Evolutionary conservation across 2,113 vertebrate species (phyloP).

Genomic region (Lipophrys pholis): DNA sequence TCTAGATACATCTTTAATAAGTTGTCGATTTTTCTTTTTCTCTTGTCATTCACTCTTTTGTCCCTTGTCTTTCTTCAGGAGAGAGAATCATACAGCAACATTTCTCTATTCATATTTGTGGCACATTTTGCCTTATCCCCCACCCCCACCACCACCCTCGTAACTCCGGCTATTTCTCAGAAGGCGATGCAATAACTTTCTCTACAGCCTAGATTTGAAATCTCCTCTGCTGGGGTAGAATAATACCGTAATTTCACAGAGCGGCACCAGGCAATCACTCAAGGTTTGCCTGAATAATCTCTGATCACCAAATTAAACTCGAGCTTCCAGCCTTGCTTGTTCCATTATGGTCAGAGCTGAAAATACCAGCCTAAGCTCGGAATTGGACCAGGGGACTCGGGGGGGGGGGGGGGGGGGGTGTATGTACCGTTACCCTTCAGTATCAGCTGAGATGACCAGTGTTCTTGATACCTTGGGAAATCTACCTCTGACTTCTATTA

Average conservation of each 20-base stretch:
- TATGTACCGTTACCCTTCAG: conserved; percentile 26
- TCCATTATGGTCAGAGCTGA: conserved; percentile 30
- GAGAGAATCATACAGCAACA: neutral
- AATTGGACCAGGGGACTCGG: conserved; percentile 38
- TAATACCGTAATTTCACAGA: conserved; percentile 26
- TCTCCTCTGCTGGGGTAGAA: conserved; percentile 1
- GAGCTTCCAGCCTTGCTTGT: conserved; percentile 22
- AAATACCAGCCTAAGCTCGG: conserved; percentile 13
- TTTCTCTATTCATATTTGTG: conserved; percentile 7
- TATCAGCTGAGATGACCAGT: conserved; percentile 31
- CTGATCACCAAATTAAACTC: conserved; percentile 47
- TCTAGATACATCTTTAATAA: conserved; percentile 33
- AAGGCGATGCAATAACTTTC: conserved; percentile 1
- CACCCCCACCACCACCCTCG: conserved; percentile 5
- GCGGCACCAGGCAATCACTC: conserved; percentile 21
- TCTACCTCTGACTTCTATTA: conserved; percentile 50
- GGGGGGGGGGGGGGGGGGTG: neutral
- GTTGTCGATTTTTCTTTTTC: conserved; percentile 16
- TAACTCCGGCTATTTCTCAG: conserved; percentile 9
- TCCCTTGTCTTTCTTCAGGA: conserved; percentile 3
- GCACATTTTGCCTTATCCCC: conserved; percentile 2
- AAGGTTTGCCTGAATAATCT: conserved; percentile 49
- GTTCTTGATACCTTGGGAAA: conserved; percentile 55
- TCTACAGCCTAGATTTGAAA: neutral
- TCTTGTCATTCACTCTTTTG: neutral